Percentiles rank a stretch among this genome's conserved stretches.
phyloP scores from a whole-genome alignment of 2,797 vertebrate species.

The Chlorospingus semifuscus region DNA sequence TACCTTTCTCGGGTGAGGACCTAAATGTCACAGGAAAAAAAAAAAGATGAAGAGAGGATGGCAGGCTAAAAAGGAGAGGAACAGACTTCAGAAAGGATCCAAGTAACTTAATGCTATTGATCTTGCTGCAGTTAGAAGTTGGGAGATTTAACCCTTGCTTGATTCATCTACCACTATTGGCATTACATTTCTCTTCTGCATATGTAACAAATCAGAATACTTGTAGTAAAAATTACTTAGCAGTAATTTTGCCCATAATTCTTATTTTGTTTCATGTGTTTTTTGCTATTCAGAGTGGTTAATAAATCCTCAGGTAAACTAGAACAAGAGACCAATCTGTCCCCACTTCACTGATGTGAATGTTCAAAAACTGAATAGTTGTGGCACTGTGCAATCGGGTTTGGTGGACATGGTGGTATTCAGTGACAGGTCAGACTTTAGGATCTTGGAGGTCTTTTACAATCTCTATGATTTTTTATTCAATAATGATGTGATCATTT shows the following conservation, averaged over 20 bases:
- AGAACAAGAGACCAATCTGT: background rate
- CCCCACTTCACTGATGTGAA: background rate
- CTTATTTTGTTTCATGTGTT: background rate
- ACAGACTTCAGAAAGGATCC: conserved; percentile 65
- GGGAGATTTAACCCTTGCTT: conserved; percentile 65
- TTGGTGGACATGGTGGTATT: background rate
- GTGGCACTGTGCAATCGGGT: background rate
- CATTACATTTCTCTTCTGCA: background rate
- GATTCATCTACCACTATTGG: background rate
- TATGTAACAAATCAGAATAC: background rate
- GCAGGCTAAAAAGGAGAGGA: conserved; percentile 52
- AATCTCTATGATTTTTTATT: background rate
- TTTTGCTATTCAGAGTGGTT: background rate
- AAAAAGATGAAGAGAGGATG: conserved; percentile 53
- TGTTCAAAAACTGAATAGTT: background rate
- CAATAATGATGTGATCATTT: background rate
- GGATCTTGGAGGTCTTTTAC: background rate
- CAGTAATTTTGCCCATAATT: background rate
- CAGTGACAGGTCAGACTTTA: background rate
- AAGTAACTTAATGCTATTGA: conserved; percentile 65
- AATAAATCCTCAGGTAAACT: background rate
- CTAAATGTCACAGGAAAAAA: conserved; percentile 67
- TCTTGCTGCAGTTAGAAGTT: conserved; percentile 63
- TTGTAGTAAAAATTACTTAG: background rate
- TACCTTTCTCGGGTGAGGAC: conserved; percentile 76